Percentiles rank a stretch among this genome's conserved stretches.
phyloP scores from a whole-genome alignment of 2,888 invertebrate species.

The Clistopyga incitator region DNA sequence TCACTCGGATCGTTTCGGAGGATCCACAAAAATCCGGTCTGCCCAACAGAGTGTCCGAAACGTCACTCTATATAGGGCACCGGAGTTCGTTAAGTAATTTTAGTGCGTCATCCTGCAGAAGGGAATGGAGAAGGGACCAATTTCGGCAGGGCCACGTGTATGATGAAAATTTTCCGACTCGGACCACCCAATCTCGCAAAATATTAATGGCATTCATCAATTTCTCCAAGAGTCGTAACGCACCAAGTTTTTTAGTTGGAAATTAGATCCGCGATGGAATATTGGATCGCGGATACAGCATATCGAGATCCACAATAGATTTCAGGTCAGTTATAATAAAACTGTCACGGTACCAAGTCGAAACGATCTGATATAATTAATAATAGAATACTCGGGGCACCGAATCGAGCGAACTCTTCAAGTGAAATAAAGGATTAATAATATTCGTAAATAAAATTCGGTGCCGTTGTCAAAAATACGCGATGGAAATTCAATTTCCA shows the following conservation, averaged over 20 bases:
- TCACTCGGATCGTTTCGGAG: slow-evolving; percentile 55
- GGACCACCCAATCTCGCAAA: neutral
- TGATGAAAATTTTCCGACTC: slow-evolving; percentile 18
- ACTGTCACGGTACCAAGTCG: neutral
- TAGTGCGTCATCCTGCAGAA: neutral
- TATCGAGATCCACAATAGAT: neutral
- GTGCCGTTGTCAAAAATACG: neutral
- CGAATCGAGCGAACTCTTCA: neutral
- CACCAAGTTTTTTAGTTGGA: neutral
- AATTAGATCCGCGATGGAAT: neutral
- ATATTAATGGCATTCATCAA: slow-evolving; percentile 24
- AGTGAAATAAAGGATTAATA: neutral
- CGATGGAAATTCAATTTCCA: neutral
- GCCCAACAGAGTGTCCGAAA: neutral
- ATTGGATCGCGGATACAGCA: slow-evolving; percentile 34
- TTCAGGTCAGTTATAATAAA: neutral
- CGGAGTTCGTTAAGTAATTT: slow-evolving; percentile 45
- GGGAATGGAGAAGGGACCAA: neutral
- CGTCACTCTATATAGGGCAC: slow-evolving; percentile 11
- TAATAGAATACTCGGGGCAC: too few species aligned
- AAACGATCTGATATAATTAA: too few species aligned
- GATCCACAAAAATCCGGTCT: slow-evolving; percentile 46
- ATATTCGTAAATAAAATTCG: neutral
- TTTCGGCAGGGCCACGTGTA: slow-evolving; percentile 20
- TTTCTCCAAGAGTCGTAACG: slow-evolving; percentile 8